These are phyloP conservation scores for Lota lota DNA, from an alignment of 2,113 vertebrate species.

Conservation along the genomic window DNA sequence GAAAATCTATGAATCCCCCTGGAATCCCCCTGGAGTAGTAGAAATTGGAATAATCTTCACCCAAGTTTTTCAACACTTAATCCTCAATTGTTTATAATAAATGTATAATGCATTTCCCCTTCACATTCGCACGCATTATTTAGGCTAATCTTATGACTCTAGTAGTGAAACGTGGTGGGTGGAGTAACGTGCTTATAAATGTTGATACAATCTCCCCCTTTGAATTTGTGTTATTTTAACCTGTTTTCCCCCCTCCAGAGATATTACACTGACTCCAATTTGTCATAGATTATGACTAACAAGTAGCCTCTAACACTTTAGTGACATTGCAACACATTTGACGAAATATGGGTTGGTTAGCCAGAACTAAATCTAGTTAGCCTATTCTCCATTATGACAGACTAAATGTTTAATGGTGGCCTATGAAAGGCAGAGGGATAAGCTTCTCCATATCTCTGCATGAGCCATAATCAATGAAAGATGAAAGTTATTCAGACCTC, in stretches of 20 bases:
- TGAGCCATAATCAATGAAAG: slow-evolving; percentile 67
- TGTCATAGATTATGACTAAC: too few species aligned
- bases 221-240: too few species aligned
- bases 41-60: too few species aligned
- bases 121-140: too few species aligned
- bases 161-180: neutral
- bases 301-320: too few species aligned
- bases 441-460: slow-evolving; percentile 69
- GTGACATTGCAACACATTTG: neutral
- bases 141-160: neutral
- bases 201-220: neutral
- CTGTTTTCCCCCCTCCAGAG: too few species aligned
- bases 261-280: too few species aligned
- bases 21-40: too few species aligned
- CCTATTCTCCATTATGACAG: slow-evolving; percentile 57
- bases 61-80: too few species aligned
- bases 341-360: neutral
- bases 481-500: slow-evolving; percentile 65
- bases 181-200: neutral
- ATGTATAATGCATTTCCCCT: too few species aligned
- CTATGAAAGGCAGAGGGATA: slow-evolving; percentile 72
- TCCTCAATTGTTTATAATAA: too few species aligned
- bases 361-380: neutral
- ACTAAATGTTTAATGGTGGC: slow-evolving; percentile 72
- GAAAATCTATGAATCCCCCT: slow-evolving; percentile 21